These are phyloP conservation scores for Podarcis lilfordi DNA, from an alignment of 2,797 vertebrate genomes.

Conservation along the genomic window DNA sequence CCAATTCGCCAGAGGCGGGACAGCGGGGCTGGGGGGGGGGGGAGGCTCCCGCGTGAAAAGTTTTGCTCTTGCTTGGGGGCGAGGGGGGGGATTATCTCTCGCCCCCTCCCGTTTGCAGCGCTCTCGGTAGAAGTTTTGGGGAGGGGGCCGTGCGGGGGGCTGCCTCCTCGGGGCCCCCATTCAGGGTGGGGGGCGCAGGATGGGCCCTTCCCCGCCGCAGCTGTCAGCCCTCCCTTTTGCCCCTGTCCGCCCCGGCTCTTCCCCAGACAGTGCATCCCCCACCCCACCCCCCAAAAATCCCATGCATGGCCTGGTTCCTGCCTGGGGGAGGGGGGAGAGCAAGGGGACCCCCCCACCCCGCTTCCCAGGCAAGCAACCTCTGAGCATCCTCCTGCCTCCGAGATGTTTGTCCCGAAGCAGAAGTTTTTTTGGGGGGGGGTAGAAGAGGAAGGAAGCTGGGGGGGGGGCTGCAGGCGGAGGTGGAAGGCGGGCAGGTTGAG, in stretches of 20 bases:
- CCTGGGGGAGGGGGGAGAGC: too few species aligned
- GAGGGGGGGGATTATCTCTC: not conserved
- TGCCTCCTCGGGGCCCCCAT: not conserved
- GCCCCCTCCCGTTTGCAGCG: not conserved
- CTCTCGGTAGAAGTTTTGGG: not conserved
- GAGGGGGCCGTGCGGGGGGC: not conserved
- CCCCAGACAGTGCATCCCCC: too few species aligned
- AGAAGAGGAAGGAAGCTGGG: not conserved
- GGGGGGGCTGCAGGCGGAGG: not conserved
- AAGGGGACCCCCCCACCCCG: too few species aligned
- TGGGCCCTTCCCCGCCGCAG: not conserved
- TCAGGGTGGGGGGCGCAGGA: not conserved
- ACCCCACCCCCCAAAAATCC: too few species aligned
- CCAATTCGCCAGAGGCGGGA: not conserved
- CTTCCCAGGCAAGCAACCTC: too few species aligned
- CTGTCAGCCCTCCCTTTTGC: constrained; percentile 19
- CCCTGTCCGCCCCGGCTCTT: too few species aligned
- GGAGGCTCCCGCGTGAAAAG: not conserved
- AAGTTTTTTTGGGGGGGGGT: too few species aligned
- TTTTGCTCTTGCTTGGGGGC: not conserved
- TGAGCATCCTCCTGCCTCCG: too few species aligned
- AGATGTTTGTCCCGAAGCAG: too few species aligned
- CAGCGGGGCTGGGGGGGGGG: not conserved
- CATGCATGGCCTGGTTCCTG: too few species aligned
- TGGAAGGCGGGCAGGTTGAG: not conserved